phyloP scores from a whole-genome alignment of 2,888 invertebrate species.

The Aphrophora alni region DNA sequence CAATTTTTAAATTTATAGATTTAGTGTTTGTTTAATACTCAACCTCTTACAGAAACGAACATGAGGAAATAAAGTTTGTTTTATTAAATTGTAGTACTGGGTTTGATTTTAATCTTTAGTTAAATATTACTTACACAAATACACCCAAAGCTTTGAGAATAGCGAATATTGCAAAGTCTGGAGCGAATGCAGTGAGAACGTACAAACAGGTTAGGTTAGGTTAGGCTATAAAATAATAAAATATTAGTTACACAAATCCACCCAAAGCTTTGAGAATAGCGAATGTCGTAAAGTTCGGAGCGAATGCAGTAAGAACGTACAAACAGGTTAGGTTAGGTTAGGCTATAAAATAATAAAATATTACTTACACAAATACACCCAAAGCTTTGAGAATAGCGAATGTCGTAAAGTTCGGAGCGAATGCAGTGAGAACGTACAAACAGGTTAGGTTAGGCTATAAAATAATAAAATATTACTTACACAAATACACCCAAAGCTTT shows the following conservation, averaged over 20 bases:
- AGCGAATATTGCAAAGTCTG: background rate
- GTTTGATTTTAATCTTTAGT: too few species aligned
- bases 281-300: background rate
- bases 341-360: too few species aligned
- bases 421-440: background rate
- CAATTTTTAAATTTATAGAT: too few species aligned
- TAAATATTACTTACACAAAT: slow-evolving; percentile 7
- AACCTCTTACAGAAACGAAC: too few species aligned
- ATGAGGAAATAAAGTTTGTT: too few species aligned
- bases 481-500: background rate
- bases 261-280: background rate
- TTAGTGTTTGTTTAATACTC: too few species aligned
- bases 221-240: too few species aligned
- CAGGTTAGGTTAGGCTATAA: too few species aligned
- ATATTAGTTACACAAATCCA: background rate
- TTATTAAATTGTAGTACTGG: too few species aligned
- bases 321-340: too few species aligned
- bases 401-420: background rate
- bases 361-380: background rate
- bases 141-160: background rate
- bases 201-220: background rate
- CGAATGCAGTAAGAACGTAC: background rate
- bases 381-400: background rate
- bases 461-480: too few species aligned
- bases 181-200: background rate